These are phyloP conservation scores for Caenorhabditis afra DNA, from an alignment of 2,888 invertebrate genomes.

Conservation along the genomic window DNA sequence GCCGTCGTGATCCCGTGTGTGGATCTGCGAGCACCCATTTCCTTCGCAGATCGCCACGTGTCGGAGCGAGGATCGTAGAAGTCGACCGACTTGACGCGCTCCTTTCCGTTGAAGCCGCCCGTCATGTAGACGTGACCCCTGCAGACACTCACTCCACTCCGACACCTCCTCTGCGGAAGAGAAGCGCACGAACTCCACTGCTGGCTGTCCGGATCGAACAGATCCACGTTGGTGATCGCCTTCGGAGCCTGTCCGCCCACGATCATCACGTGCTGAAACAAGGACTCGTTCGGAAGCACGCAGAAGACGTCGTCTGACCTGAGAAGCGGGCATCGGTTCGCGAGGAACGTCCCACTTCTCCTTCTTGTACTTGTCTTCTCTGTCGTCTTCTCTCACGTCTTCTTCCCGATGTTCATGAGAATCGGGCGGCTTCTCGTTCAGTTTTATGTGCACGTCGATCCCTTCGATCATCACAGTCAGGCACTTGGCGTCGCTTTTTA, in stretches of 20 bases:
- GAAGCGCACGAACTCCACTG: slow-evolving; percentile 53
- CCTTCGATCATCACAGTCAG: slow-evolving; percentile 39
- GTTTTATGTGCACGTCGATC: slow-evolving; percentile 28
- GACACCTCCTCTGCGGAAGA: slow-evolving; percentile 61
- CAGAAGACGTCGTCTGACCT: too few species aligned
- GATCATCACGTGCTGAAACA: slow-evolving; percentile 53
- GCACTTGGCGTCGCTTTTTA: slow-evolving; percentile 36
- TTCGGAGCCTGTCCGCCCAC: slow-evolving; percentile 64
- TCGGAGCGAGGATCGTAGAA: slow-evolving; percentile 56
- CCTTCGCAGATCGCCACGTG: slow-evolving; percentile 50
- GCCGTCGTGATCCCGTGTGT: slow-evolving; percentile 95
- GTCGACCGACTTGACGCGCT: slow-evolving; percentile 57
- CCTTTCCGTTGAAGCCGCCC: slow-evolving; percentile 63
- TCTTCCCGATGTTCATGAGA: not conserved
- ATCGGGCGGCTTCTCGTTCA: not conserved
- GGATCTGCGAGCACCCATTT: slow-evolving; percentile 52
- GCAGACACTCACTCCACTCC: slow-evolving; percentile 56
- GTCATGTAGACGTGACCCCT: slow-evolving; percentile 54
- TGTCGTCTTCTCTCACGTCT: not conserved
- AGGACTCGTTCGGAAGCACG: too few species aligned
- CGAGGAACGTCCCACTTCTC: slow-evolving; percentile 45
- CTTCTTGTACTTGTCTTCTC: slow-evolving; percentile 9
- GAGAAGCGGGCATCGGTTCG: slow-evolving; percentile 53
- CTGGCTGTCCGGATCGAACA: slow-evolving; percentile 57
- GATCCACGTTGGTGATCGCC: slow-evolving; percentile 58